A percentile compares a stretch with the other conserved stretches of the same genome.
phyloP scores from a whole-genome alignment of 2,113 vertebrate species.

The Anarrhichthys ocellatus region DNA sequence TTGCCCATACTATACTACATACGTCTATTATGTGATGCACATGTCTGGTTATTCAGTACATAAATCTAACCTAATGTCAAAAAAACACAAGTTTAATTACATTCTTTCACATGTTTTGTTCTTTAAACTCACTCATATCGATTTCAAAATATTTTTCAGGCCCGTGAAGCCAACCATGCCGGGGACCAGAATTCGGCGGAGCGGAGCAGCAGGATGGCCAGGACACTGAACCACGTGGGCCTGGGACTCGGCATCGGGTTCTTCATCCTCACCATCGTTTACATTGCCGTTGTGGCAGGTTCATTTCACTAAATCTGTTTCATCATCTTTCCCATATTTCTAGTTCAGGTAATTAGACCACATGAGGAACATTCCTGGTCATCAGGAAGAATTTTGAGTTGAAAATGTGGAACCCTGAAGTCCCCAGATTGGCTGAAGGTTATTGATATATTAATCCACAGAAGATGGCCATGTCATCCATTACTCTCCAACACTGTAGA shows the following conservation, averaged over 20 bases:
- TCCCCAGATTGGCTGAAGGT: not conserved
- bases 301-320: fast-evolving
- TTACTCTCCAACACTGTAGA: not conserved
- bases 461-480: not conserved
- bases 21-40: not conserved
- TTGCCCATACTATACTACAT: not conserved
- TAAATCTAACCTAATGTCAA: not conserved
- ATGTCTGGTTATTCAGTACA: not conserved
- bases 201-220: conserved; percentile 61
- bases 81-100: not conserved
- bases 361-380: conserved; percentile 1
- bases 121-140: not conserved
- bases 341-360: conserved; percentile 13
- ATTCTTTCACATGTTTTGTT: not conserved
- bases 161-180: conserved; percentile 58
- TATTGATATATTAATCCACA: not conserved
- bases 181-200: conserved; percentile 58
- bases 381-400: not conserved
- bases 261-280: not conserved
- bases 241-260: conserved; percentile 54
- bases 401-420: not conserved
- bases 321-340: not conserved
- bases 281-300: fast-evolving
- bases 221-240: conserved; percentile 65
- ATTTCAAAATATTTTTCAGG: conserved; percentile 23